phyloP scores from a whole-genome alignment of 2,113 vertebrate species.

The Tragelaphus strepsiceros region DNA sequence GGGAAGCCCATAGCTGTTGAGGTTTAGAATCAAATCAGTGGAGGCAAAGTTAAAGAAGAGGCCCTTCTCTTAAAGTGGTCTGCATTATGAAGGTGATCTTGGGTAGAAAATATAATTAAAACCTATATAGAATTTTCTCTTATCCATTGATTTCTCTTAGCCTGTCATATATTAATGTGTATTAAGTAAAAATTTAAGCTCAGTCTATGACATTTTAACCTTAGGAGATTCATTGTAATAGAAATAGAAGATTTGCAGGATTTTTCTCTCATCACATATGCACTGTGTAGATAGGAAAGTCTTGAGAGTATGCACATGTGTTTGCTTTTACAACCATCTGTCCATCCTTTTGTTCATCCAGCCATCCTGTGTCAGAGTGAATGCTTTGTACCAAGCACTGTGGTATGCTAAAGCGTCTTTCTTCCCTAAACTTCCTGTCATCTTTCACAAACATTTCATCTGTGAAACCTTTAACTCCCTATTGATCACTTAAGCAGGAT shows the following conservation, averaged over 20 bases:
- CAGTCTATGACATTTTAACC: not conserved
- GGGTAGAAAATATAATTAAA: not conserved
- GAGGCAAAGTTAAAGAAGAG: not conserved
- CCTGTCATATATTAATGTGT: not conserved
- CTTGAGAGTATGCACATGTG: not conserved
- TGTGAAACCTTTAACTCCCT: not conserved
- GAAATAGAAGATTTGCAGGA: not conserved
- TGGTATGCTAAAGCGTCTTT: not conserved
- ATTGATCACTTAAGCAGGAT: not conserved
- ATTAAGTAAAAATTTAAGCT: not conserved
- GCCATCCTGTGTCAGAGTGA: not conserved
- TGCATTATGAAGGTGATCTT: not conserved
- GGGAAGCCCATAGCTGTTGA: not conserved
- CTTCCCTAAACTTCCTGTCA: not conserved
- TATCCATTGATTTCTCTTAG: not conserved
- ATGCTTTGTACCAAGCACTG: not conserved
- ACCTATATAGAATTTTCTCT: not conserved
- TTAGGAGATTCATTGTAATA: conserved; percentile 2
- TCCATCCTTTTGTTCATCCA: not conserved
- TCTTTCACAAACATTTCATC: not conserved
- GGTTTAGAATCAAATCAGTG: not conserved
- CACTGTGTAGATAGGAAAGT: not conserved
- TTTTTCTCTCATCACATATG: not conserved
- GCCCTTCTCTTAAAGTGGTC: not conserved
- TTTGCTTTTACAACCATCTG: not conserved